Base-by-base conservation (phyloP, 2,888 invertebrate species). In the Nebria salina region DNA sequence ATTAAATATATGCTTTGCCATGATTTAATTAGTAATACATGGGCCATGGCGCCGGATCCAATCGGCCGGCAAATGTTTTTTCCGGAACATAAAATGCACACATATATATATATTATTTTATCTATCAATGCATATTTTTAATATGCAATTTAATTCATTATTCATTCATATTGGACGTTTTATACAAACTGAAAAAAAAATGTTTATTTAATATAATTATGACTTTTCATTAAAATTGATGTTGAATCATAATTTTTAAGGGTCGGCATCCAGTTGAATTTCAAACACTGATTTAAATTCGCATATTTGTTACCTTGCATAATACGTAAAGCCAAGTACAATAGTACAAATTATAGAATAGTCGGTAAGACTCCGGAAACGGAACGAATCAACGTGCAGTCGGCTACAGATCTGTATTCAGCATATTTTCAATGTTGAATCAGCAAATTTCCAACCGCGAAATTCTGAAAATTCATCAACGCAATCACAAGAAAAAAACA, bases 21-120 rank as follows among this genome's bases (percentile, higher is more conserved):
- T 80, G 80, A 80, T 80, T 80, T 80, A 80, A 80, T 80, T 80
- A 80, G 75, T 75, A 80, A 75, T 80, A 80, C 80, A 80, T 72
- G 75, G 66, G 15, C 80, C 54, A 66, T 65, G 43, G 15, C 26
- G 54, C 70, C 70, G 70, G 26, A 54, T 11, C 64, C 66, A 79
- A 70, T 70, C 64, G 54, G 11, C 70, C 75, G 64, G 54, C 34
- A 43, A 79, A 79, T 65, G 65, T 72, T 80, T 80, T 80, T 75
- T 75, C 65, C 80, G 43, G 75, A 66, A 79, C 65, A 66, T 73
- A 79, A 78, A 78, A 73, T 73, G 65, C 73, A 78, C 72, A 66
- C 79, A 74, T 54, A 13, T 43, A 43, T 43, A 43, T 5, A 54
- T 54, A 54, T 11, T 54, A 54, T 54, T 54, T 54, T 54, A 54